Evolutionary conservation across 2,797 vertebrate genomes (phyloP).

Genomic region (Trachops cirrhosus): DNA sequence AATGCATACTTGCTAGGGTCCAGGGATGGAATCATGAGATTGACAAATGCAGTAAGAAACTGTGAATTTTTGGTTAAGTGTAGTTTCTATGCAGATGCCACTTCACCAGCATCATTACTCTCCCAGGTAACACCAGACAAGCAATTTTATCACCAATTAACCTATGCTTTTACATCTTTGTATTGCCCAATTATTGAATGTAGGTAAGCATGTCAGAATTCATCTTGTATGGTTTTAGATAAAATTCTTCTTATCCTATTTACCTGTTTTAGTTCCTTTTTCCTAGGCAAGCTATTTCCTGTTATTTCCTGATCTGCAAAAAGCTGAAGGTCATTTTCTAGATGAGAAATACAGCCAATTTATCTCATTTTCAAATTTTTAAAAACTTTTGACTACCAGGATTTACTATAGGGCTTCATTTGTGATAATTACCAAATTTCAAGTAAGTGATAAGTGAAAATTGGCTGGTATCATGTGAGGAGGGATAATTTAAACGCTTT

Average conservation of each 20-base stretch:
- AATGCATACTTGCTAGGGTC: not conserved
- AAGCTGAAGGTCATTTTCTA: constrained; percentile 54
- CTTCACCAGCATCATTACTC: not conserved
- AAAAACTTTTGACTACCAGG: constrained; percentile 23
- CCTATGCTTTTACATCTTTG: not conserved
- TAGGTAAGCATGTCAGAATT: not conserved
- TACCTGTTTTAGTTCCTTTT: not conserved
- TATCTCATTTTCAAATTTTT: constrained; percentile 40
- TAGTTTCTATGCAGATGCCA: not conserved
- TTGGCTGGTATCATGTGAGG: not conserved
- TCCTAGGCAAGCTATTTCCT: constrained; percentile 1
- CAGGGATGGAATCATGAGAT: not conserved
- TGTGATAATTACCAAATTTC: constrained; percentile 30
- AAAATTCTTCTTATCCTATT: not conserved
- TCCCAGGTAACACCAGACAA: not conserved
- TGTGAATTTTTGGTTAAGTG: not conserved
- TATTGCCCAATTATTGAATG: not conserved
- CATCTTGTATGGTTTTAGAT: not conserved
- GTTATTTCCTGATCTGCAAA: not conserved
- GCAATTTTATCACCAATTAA: not conserved
- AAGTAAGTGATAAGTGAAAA: constrained; percentile 37
- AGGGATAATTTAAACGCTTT: constrained; percentile 48
- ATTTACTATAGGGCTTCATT: not conserved
- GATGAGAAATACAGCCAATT: not conserved
- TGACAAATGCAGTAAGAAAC: not conserved